Evolutionary conservation across 1,140 invertebrate species (phyloP).

Genomic region (Radopholus similis): DNA sequence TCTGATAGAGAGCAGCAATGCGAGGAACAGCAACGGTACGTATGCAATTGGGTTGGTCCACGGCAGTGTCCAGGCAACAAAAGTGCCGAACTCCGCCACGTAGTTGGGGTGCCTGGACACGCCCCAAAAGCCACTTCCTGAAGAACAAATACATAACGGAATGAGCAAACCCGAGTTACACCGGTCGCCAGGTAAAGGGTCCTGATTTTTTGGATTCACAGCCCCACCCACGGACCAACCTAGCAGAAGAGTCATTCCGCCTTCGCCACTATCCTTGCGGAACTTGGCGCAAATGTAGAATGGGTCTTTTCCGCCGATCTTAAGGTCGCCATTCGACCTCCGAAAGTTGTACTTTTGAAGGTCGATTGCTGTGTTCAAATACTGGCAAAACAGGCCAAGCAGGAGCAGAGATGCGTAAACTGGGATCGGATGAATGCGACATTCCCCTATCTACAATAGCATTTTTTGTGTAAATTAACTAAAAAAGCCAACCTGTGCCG

Average conservation of each 20-base stretch:
- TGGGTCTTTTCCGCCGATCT: slow-evolving; percentile 41
- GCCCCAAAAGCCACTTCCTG: slow-evolving; percentile 40
- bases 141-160: neutral
- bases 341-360: slow-evolving; percentile 36
- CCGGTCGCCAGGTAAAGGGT: too few species aligned
- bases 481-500: slow-evolving; percentile 8
- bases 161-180: neutral
- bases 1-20: slow-evolving; percentile 17
- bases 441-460: neutral
- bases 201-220: slow-evolving; percentile 4
- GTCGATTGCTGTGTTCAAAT: slow-evolving; percentile 30
- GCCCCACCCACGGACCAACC: slow-evolving; percentile 15
- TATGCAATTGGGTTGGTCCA: slow-evolving; percentile 3
- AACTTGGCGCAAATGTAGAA: slow-evolving; percentile 43
- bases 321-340: slow-evolving; percentile 27
- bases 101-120: slow-evolving; percentile 41
- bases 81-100: slow-evolving; percentile 27
- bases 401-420: slow-evolving; percentile 25
- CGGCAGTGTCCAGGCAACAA: slow-evolving; percentile 34
- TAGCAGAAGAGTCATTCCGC: slow-evolving; percentile 26
- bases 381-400: slow-evolving; percentile 31
- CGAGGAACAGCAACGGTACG: slow-evolving; percentile 29
- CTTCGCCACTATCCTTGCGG: slow-evolving; percentile 37
- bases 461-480: neutral
- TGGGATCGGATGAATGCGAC: neutral